Evolutionary conservation across 1,140 invertebrate genomes (phyloP).

Genomic region (Micrasema minimum): DNA sequence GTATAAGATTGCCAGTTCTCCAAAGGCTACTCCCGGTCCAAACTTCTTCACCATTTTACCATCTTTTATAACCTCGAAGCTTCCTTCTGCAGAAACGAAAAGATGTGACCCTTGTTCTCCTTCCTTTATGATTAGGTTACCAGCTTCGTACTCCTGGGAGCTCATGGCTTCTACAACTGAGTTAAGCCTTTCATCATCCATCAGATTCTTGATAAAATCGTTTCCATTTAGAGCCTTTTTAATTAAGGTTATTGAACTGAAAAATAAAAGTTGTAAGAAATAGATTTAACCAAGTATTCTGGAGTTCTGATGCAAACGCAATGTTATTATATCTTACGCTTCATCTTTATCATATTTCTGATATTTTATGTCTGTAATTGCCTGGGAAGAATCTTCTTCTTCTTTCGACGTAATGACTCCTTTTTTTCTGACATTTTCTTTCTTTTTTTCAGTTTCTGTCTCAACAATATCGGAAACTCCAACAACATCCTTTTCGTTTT

Average conservation of each 20-base stretch:
- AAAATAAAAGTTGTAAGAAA: too few relatives aligned
- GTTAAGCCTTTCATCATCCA: constrained; percentile 82
- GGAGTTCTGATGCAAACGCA: too few relatives aligned
- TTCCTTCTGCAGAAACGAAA: constrained; percentile 84
- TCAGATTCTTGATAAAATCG: constrained; percentile 91
- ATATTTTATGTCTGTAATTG: constrained; percentile 58
- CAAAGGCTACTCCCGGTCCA: constrained; percentile 88
- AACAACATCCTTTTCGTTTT: background rate
- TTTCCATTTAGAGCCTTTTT: constrained; percentile 80
- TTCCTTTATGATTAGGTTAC: constrained; percentile 87
- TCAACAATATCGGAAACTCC: constrained; percentile 12
- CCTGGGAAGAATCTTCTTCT: constrained; percentile 16
- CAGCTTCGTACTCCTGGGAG: constrained; percentile 77
- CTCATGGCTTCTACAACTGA: constrained; percentile 94
- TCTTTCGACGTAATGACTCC: constrained; percentile 5
- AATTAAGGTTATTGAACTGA: constrained; percentile 67
- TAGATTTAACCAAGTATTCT: too few relatives aligned
- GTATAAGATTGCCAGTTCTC: constrained; percentile 93
- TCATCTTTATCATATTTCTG: constrained; percentile 63
- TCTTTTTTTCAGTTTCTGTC: background rate
- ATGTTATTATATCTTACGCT: constrained; percentile 57
- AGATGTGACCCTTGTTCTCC: constrained; percentile 85
- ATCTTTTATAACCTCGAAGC: constrained; percentile 87
- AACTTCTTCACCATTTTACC: constrained; percentile 82
- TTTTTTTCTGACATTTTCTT: constrained; percentile 12